Base-by-base conservation (phyloP, 2,888 invertebrate genomes). In the Gibbula magus region DNA sequence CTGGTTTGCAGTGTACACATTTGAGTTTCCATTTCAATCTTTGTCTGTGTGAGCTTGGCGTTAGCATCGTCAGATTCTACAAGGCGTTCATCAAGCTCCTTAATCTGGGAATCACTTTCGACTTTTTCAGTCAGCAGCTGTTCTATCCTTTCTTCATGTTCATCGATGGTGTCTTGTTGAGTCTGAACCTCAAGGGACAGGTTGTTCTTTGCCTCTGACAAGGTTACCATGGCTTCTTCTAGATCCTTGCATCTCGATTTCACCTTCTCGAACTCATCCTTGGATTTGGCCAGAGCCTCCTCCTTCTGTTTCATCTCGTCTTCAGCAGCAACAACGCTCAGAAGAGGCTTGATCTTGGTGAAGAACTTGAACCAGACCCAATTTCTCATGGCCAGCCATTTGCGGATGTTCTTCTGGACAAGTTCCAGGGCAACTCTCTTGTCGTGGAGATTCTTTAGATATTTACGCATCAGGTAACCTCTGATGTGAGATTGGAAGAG, bases 361-460 rank as follows among this genome's bases (percentile, higher is more conserved):
- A 99, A 99, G 95, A 99, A 94, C 94, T 98, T 98, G 98, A 98
- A 99, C 99, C 99, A 99, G 93, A 97, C 96, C 99, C 99, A 99
- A 94, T 98, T 99, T 94, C 99, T 97, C 93, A 99, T 96, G 93
- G 97, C 96, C 95, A 99, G 95, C 96, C 99, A 99, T 94, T 98
- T 98, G 94, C 99, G 97, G 95, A 99, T 96, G 95, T 99, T 99
- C 94, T 99, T 96, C 95, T 99, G 99, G 94, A 99, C 98, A 93
- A 99, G 96, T 95, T 97, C 97, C 94, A 99, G 95, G 91, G 98
- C 98, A 93, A 98, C 93, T 93, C 96, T 96, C 95, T 99, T 99
- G 94, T 99, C 98, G 94, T 98, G 98, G 93, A 99, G 94, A 94
- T 96, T 97, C 96, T 98, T 98, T 97, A 96, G 99, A 92, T 97